Evolutionary conservation across 2,888 invertebrate genomes (phyloP).

Genomic region (Crocallis elinguaria): DNA sequence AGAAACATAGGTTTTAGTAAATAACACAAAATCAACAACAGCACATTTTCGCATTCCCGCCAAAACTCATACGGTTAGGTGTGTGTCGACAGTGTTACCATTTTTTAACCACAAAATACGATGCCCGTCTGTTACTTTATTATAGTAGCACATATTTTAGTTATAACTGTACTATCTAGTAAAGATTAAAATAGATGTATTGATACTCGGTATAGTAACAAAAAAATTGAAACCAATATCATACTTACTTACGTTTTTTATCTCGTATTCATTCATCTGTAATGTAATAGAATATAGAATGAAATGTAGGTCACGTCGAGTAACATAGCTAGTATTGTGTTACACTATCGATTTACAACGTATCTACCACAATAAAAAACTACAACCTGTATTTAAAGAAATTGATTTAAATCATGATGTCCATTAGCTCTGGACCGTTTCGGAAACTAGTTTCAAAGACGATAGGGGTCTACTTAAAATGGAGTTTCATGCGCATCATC

Average conservation of each 20-base stretch:
- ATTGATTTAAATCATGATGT: conserved; percentile 47
- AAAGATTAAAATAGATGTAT: neutral
- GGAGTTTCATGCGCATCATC: neutral
- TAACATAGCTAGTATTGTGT: conserved; percentile 45
- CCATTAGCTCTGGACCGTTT: conserved; percentile 18
- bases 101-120: neutral
- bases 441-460: neutral
- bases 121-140: too few relatives aligned
- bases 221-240: neutral
- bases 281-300: conserved; percentile 32
- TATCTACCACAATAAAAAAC: conserved; percentile 37
- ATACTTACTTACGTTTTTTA: neutral
- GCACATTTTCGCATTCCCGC: too few relatives aligned
- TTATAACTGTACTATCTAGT: neutral
- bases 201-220: neutral
- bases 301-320: conserved; percentile 43
- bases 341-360: conserved; percentile 44
- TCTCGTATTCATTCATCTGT: conserved; percentile 20
- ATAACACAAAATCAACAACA: too few relatives aligned
- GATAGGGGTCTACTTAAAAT: neutral
- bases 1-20: too few relatives aligned
- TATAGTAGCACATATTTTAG: neutral
- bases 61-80: too few relatives aligned
- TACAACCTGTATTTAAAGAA: conserved; percentile 45
- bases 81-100: too few relatives aligned